A percentile compares a stretch with the other conserved stretches of the same genome.
Evolutionary conservation across 2,888 invertebrate species (phyloP).

Genomic region (Stegana nigrithorax): DNA sequence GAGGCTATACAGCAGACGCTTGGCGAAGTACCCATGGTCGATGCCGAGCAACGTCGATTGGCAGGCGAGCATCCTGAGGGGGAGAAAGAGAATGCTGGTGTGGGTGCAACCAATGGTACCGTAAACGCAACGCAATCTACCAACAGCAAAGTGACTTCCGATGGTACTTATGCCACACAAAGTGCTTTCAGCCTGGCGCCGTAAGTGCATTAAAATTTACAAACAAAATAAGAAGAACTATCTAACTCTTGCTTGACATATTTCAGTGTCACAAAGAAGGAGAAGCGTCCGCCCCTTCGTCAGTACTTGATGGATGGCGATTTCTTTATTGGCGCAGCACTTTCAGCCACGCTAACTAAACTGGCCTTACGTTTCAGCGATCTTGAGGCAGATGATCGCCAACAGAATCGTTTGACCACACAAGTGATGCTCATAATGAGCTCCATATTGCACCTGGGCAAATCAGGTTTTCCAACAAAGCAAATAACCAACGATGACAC

Average conservation of each 20-base stretch:
- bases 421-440: slow-evolving; percentile 91
- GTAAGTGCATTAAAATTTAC: slow-evolving; percentile 74
- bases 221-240: too few relatives aligned
- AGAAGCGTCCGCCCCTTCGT: slow-evolving; percentile 82
- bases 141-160: slow-evolving; percentile 84
- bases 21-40: slow-evolving; percentile 77
- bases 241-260: too few relatives aligned
- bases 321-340: slow-evolving; percentile 93
- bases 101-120: background rate
- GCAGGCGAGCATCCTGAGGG: slow-evolving; percentile 78
- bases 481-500: slow-evolving; percentile 96
- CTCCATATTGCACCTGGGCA: slow-evolving; percentile 86
- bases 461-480: slow-evolving; percentile 78
- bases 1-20: slow-evolving; percentile 79
- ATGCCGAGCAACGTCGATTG: slow-evolving; percentile 77
- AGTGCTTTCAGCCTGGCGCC: slow-evolving; percentile 90
- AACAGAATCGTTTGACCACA: slow-evolving; percentile 75
- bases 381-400: slow-evolving; percentile 64
- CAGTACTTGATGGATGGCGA: slow-evolving; percentile 94
- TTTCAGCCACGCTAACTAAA: slow-evolving; percentile 92
- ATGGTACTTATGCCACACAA: slow-evolving; percentile 99
- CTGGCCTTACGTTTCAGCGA: slow-evolving; percentile 80
- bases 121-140: slow-evolving; percentile 46
- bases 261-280: slow-evolving; percentile 72
- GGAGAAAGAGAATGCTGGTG: slow-evolving; percentile 50